A percentile compares a stretch with the other conserved stretches of the same genome.
These are phyloP conservation scores for Eulimnadia texana DNA, from an alignment of 1,140 invertebrate species.

Conservation along the genomic window DNA sequence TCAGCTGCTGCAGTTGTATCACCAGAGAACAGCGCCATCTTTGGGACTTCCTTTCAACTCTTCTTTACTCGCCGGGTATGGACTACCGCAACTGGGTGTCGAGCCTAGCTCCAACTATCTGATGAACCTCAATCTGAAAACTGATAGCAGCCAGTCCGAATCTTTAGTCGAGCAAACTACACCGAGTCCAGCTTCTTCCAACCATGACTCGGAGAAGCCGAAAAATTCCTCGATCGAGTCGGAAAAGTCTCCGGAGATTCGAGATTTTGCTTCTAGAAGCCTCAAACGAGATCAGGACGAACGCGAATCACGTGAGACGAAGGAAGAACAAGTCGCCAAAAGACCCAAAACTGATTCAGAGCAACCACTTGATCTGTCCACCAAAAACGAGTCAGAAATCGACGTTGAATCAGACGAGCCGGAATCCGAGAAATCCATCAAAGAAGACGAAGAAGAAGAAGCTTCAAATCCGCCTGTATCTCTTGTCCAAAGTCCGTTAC, in stretches of 20 bases:
- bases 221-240: not conserved
- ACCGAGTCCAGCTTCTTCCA: constrained; percentile 8
- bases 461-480: not conserved
- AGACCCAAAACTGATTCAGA: constrained; percentile 30
- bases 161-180: constrained; percentile 14
- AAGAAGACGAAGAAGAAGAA: not conserved
- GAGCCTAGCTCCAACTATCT: not conserved
- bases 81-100: not conserved
- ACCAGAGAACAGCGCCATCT: not conserved
- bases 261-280: not conserved
- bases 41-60: not conserved
- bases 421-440: not conserved
- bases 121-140: not conserved
- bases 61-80: not conserved
- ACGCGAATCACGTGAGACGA: constrained; percentile 7
- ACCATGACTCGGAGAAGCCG: not conserved
- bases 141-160: not conserved
- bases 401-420: not conserved
- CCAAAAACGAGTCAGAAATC: not conserved
- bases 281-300: constrained; percentile 14
- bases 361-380: constrained; percentile 56
- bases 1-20: not conserved
- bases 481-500: not conserved
- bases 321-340: constrained; percentile 16
- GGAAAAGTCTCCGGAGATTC: not conserved